These are phyloP conservation scores for Drosophila nasuta DNA, from an alignment of 1,140 invertebrate species.

Conservation along the genomic window DNA sequence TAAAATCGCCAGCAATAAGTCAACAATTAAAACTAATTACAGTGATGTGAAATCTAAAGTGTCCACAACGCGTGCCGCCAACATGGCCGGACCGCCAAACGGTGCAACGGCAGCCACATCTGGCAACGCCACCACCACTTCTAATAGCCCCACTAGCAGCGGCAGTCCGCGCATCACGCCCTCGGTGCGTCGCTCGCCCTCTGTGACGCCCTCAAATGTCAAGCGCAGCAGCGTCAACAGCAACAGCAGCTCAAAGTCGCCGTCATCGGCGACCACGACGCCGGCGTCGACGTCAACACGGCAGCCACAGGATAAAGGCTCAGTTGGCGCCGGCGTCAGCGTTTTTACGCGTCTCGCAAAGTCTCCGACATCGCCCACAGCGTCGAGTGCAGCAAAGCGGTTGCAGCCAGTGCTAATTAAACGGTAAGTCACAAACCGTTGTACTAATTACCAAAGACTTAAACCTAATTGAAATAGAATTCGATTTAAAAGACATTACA, in stretches of 20 bases:
- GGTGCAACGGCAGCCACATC: constrained; percentile 17
- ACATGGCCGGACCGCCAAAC: constrained; percentile 39
- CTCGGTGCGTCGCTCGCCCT: constrained; percentile 58
- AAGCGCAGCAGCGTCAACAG: constrained; percentile 49
- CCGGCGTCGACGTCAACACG: constrained; percentile 62
- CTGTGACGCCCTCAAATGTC: constrained; percentile 37
- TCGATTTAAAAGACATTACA: too few relatives aligned
- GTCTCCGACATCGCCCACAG: constrained; percentile 63
- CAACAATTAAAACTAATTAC: constrained; percentile 89
- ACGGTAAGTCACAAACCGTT: constrained; percentile 56
- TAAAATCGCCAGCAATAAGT: constrained; percentile 91
- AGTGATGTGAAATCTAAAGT: constrained; percentile 94
- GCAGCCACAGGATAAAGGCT: constrained; percentile 82
- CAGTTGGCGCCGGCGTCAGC: constrained; percentile 53
- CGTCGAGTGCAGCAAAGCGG: constrained; percentile 53
- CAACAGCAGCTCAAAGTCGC: constrained; percentile 28
- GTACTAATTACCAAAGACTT: neutral
- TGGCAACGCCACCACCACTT: constrained; percentile 18
- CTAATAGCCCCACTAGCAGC: constrained; percentile 32
- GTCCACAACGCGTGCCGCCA: constrained; percentile 78
- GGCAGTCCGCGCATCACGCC: constrained; percentile 61
- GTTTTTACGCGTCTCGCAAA: constrained; percentile 48
- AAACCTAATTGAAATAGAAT: neutral
- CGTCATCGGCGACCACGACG: constrained; percentile 13
- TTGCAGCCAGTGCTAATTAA: constrained; percentile 57